Evolutionary conservation across 2,888 invertebrate genomes (phyloP), one percentile per base, ranked within the genome.

Genomic region (Coelopa pilipes): DNA sequence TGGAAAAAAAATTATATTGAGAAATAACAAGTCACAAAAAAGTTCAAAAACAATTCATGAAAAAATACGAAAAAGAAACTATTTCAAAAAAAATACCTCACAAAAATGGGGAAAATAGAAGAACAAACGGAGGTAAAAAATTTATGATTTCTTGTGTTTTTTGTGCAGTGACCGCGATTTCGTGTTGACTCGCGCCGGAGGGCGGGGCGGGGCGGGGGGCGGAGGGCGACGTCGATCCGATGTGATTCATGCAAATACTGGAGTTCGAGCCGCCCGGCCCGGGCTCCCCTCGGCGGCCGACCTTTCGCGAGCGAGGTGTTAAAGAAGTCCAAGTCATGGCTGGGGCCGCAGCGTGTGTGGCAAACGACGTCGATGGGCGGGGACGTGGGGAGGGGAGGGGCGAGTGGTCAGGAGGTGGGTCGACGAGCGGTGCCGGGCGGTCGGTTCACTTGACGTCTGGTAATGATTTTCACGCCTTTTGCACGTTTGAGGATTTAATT

Each of bases 81-180:
- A 34, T 34, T 34, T 34, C 2, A 34, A 34, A 34, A 34, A 34
- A 34, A 34, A 34, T 34, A 34, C 4, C 2, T 34, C 21, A 55
- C 17, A 63, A 62, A 34, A 45, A 21, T 49, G 62, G 47, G 7
- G 7, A 34, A 34, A 34, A 34, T 34, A 34, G 34, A 34, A 34
- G 34, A 34, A 34, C 7, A 34, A 34, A 34, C 34, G 34, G 34
- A 34, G 34, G 7, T 34, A 34, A 34, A 34, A 34, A 34, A 34
- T 53, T 50, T 70, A 47, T 53, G 46, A 24, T 50, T 62, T 70
- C n/a, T 59, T 17, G 60, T 45, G 53, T 73, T 63, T 68, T 74
- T 74, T 77, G 75, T 76, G 76, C 78, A 78, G 34, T 79, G 79
- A 79, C 79, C 78, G 78, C 76, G 76, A 76, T 76, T 79, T 75